Percentiles rank a stretch among this genome's conserved stretches.
phyloP scores from a whole-genome alignment of 2,797 vertebrate genomes.

The Chelonia mydas region DNA sequence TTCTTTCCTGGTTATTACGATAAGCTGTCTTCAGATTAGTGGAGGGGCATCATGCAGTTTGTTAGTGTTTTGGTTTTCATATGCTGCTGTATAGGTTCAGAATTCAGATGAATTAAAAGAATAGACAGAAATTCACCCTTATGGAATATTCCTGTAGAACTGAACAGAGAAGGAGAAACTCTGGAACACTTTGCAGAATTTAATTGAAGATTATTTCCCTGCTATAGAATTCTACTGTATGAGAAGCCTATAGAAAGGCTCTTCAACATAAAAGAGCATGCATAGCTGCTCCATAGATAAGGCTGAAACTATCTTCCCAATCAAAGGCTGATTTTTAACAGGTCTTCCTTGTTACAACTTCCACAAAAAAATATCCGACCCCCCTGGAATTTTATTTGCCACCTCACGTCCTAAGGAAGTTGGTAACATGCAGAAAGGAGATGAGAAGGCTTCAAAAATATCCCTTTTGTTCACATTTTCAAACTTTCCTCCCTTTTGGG shows the following conservation, averaged over 20 bases:
- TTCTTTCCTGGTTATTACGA: not conserved
- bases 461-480: not conserved
- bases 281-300: not conserved
- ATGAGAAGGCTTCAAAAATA: not conserved
- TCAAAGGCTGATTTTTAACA: not conserved
- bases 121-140: not conserved
- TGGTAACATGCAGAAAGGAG: not conserved
- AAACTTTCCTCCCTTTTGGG: not conserved
- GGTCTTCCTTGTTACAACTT: not conserved
- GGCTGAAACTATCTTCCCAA: slow-evolving; percentile 14
- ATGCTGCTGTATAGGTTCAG: not conserved
- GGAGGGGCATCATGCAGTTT: not conserved
- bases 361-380: not conserved
- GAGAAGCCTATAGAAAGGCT: not conserved
- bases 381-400: not conserved
- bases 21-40: not conserved
- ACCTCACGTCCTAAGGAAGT: not conserved
- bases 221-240: not conserved
- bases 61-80: not conserved
- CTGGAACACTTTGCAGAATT: not conserved
- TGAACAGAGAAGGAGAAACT: not conserved
- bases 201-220: not conserved
- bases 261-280: not conserved
- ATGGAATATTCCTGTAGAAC: not conserved
- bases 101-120: not conserved